A percentile compares a stretch with the other conserved stretches of the same genome.
phyloP scores from a whole-genome alignment of 1,140 invertebrate species.

The Manduca sexta region DNA sequence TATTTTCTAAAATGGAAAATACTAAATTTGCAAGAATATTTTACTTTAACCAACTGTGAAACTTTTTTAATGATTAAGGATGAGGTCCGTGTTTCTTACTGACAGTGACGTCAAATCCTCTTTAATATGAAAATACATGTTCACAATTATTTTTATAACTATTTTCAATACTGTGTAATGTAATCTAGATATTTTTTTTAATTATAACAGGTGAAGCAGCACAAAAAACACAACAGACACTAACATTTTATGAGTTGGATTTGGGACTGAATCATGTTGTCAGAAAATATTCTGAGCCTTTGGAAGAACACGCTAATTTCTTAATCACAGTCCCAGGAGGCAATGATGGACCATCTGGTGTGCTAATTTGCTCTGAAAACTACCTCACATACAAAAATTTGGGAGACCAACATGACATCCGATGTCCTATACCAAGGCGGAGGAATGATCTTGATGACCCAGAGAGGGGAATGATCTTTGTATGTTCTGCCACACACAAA shows the following conservation, averaged over 20 bases:
- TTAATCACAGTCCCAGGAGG: constrained; percentile 96
- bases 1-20: too few species aligned
- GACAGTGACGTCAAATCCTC: constrained; percentile 58
- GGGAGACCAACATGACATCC: constrained; percentile 99
- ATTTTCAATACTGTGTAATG: not conserved
- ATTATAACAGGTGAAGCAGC: constrained; percentile 85
- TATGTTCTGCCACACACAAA: constrained; percentile 99
- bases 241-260: constrained; percentile 99
- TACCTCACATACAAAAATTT: constrained; percentile 99
- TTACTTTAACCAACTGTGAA: too few species aligned
- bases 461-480: constrained; percentile 99
- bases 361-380: constrained; percentile 99
- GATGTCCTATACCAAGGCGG: constrained; percentile 97
- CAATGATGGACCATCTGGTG: constrained; percentile 98
- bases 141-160: not conserved
- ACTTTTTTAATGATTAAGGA: constrained; percentile 51
- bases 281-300: constrained; percentile 97
- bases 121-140: constrained; percentile 21
- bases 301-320: constrained; percentile 99
- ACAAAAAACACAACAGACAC: constrained; percentile 95
- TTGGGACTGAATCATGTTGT: constrained; percentile 99
- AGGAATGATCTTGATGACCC: constrained; percentile 99
- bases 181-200: constrained; percentile 8
- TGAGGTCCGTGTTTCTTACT: constrained; percentile 65
- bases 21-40: too few species aligned